Evolutionary conservation across 2,888 invertebrate species (phyloP).

Genomic region (Perizoma flavofasciatum): DNA sequence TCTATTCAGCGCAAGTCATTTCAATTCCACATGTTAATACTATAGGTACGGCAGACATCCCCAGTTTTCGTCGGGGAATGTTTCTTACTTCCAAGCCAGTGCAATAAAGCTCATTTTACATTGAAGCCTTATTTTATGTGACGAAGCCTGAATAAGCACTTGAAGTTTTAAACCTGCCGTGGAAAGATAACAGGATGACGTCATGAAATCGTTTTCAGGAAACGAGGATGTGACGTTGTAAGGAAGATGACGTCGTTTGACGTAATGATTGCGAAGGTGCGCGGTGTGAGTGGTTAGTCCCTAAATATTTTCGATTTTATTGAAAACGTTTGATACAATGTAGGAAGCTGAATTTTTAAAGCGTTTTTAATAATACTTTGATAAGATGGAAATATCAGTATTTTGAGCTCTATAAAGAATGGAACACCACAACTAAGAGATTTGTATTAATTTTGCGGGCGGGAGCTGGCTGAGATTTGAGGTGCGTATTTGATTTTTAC

Average conservation of each 20-base stretch:
- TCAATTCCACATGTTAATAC: not conserved
- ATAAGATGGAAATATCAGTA: too few relatives aligned
- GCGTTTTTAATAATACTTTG: not conserved
- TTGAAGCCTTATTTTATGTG: constrained; percentile 1
- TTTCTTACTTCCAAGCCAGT: too few relatives aligned
- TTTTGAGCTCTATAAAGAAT: too few relatives aligned
- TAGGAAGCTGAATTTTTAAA: not conserved
- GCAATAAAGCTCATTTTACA: not conserved
- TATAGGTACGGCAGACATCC: too few relatives aligned
- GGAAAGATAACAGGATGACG: constrained; percentile 56
- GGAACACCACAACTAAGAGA: too few relatives aligned
- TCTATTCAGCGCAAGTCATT: not conserved
- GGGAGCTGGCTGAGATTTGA: too few relatives aligned
- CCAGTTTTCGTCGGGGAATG: too few relatives aligned
- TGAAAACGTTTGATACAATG: constrained; percentile 14
- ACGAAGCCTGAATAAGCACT: constrained; percentile 26
- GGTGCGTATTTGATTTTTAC: too few relatives aligned
- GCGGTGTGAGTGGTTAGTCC: constrained; percentile 18
- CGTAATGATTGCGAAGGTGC: constrained; percentile 32
- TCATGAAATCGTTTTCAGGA: constrained; percentile 54
- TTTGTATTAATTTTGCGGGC: too few relatives aligned
- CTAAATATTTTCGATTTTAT: constrained; percentile 28
- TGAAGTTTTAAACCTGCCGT: constrained; percentile 48
- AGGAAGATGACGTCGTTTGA: constrained; percentile 31
- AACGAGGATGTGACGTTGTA: constrained; percentile 41